These are phyloP conservation scores for Prorops nasuta DNA, from an alignment of 1,140 invertebrate species.

Conservation along the genomic window DNA sequence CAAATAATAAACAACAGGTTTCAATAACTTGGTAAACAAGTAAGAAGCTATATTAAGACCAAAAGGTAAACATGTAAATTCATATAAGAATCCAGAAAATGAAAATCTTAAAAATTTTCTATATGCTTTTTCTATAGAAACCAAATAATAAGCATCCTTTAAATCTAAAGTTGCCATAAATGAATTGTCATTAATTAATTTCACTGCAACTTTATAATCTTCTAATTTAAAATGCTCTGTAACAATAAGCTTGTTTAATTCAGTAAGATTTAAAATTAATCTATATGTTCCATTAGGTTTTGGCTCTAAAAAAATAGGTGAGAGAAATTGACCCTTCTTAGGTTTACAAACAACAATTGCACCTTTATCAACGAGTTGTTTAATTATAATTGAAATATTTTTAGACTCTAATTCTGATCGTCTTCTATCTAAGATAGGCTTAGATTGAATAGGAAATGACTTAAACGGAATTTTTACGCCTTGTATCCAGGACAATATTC, in stretches of 20 bases:
- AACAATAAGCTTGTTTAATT: conserved; percentile 26
- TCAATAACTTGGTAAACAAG: conserved; percentile 27
- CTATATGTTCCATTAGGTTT: conserved; percentile 20
- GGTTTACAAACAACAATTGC: no score
- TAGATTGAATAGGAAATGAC: not conserved
- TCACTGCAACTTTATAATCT: conserved; percentile 13
- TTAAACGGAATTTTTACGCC: conserved; percentile 17
- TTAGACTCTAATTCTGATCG: conserved; percentile 4
- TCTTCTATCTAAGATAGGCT: not conserved
- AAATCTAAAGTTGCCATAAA: conserved; percentile 16
- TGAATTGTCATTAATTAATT: conserved; percentile 10
- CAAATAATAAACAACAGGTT: conserved; percentile 17
- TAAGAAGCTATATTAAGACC: conserved; percentile 16
- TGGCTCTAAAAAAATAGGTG: conserved; percentile 19
- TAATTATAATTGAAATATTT: conserved; percentile 10
- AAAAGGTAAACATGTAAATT: conserved; percentile 30
- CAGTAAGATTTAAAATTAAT: conserved; percentile 30
- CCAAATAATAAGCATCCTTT: conserved; percentile 3
- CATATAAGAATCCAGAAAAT: conserved; percentile 23
- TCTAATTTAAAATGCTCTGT: conserved; percentile 31
- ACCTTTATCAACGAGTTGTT: no score
- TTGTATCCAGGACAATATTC: conserved; percentile 13
- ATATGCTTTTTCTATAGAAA: conserved; percentile 7
- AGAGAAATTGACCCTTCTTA: not conserved
- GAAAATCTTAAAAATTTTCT: conserved; percentile 24